Conservation (phyloP, 2,888 invertebrate species). For the Eucera pruinosa region DNA sequence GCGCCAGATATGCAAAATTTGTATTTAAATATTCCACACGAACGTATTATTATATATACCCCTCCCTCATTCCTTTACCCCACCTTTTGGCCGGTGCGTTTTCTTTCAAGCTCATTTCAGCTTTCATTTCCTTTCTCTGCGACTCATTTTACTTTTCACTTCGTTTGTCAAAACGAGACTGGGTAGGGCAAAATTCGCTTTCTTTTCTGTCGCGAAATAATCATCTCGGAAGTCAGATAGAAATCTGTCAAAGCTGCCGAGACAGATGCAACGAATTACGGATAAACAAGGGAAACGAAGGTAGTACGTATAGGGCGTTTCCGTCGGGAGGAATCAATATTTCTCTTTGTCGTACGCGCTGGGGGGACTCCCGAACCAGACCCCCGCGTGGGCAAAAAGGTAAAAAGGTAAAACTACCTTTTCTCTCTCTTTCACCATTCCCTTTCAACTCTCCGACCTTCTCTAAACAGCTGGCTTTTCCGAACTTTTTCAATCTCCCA, state of each 20-base stretch:
- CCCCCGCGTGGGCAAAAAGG: constrained; percentile 44
- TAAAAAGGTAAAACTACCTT: constrained; percentile 28
- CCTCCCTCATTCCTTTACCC: no score
- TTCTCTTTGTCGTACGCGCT: constrained; percentile 62
- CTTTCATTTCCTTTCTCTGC: neutral
- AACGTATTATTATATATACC: constrained; percentile 1
- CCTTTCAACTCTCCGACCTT: neutral
- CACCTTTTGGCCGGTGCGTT: neutral
- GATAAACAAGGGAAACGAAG: constrained; percentile 58
- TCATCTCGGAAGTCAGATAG: constrained; percentile 46
- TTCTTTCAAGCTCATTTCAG: neutral
- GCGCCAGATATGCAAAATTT: constrained; percentile 23
- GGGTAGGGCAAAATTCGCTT: constrained; percentile 4
- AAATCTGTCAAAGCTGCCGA: constrained; percentile 52
- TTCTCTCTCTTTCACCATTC: neutral
- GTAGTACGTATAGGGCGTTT: constrained; percentile 62
- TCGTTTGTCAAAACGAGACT: neutral
- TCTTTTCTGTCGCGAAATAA: constrained; percentile 30
- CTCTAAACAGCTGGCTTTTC: constrained; percentile 47
- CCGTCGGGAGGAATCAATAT: constrained; percentile 68
- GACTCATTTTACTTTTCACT: neutral
- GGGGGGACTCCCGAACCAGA: constrained; percentile 60
- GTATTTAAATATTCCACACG: constrained; percentile 23
- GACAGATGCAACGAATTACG: constrained; percentile 56
- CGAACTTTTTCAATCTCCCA: constrained; percentile 40